A percentile compares a stretch with the other conserved stretches of the same genome.
These are phyloP conservation scores for Phortica variegata DNA, from an alignment of 1,140 invertebrate species.

Conservation along the genomic window DNA sequence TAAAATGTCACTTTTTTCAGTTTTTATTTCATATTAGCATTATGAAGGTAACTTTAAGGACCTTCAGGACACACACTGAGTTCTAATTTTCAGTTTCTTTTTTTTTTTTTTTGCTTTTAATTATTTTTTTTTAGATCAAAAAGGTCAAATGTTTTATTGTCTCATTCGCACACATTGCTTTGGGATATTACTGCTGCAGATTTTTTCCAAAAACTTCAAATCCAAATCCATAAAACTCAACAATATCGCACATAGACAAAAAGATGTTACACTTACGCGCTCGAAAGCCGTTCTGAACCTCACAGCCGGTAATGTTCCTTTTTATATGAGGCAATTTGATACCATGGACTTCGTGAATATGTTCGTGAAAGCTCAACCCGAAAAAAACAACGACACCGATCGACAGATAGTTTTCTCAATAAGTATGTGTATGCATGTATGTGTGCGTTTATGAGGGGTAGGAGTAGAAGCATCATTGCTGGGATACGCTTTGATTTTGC, in stretches of 20 bases:
- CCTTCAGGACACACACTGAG: background rate
- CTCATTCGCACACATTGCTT: conserved; percentile 21
- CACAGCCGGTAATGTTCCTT: conserved; percentile 68
- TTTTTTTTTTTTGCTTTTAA: background rate
- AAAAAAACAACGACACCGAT: background rate
- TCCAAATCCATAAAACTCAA: too few species aligned
- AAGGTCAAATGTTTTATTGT: conserved; percentile 41
- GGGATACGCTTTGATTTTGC: conserved; percentile 29
- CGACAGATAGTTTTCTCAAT: conserved; percentile 9
- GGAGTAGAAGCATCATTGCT: too few species aligned
- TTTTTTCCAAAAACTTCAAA: conserved; percentile 40
- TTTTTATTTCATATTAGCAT: too few species aligned
- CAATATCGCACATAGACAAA: conserved; percentile 27
- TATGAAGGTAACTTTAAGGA: background rate
- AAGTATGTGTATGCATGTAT: conserved; percentile 20
- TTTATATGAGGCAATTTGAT: conserved; percentile 87
- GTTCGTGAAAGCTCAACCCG: conserved; percentile 27
- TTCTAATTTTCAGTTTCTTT: too few species aligned
- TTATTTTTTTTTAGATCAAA: conserved; percentile 11
- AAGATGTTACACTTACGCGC: conserved; percentile 73
- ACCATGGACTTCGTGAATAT: conserved; percentile 29
- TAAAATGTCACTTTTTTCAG: too few species aligned
- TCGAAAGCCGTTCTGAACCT: conserved; percentile 90
- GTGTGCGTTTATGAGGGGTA: conserved; percentile 30
- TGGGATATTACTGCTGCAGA: conserved; percentile 10